Base-by-base conservation (phyloP, 2,888 invertebrate species). In the Diploptera punctata region DNA sequence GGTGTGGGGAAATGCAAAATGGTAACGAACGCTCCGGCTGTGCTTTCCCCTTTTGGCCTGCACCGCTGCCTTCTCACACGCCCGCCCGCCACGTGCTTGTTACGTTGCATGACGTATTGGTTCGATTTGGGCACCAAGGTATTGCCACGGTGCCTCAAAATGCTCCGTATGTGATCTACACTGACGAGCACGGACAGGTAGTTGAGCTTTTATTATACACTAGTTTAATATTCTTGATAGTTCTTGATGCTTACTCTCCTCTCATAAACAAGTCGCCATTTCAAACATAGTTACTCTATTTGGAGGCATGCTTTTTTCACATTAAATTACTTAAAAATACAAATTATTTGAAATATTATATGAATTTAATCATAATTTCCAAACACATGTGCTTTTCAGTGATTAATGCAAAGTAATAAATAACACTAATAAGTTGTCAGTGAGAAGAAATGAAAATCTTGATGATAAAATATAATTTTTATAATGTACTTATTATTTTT, bases 131-230 rank as follows among this genome's bases (percentile, higher is more conserved):
- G 72, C 71, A 67, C 68, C 74, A 73, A 73, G 68, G 69, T 67
- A 61, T 71, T 65, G 82, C 82, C 83, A 81, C 83, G 81, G 89
- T 92, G 88, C 92, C 93, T 84, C 89, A 90, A 87, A 95, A 95
- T 88, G 94, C 94, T 89, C 93, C 93, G 86, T 94, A 92, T 90
- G 94, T 95, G 89, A 92, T 93, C 89, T 95, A 95, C 92, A 95
- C 95, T 88, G 95, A 95, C 89, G 93, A 93, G 86, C 93, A 93
- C 89, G 95, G 94, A 91, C 95, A 95, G 95, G 95, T 95, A 94
- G 79, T 78, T 81, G 67, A 62, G 71, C 71, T 73, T 72, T 72
- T 72, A 71, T 72, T 65, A 68, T 65, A 65, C 62, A 19, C 10
- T 65, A 65, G 47, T 65, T 65, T 44, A 65, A 44, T 65, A 18